Evolutionary conservation across 2,888 invertebrate species (phyloP).

Genomic region (Cephus sareptanus): DNA sequence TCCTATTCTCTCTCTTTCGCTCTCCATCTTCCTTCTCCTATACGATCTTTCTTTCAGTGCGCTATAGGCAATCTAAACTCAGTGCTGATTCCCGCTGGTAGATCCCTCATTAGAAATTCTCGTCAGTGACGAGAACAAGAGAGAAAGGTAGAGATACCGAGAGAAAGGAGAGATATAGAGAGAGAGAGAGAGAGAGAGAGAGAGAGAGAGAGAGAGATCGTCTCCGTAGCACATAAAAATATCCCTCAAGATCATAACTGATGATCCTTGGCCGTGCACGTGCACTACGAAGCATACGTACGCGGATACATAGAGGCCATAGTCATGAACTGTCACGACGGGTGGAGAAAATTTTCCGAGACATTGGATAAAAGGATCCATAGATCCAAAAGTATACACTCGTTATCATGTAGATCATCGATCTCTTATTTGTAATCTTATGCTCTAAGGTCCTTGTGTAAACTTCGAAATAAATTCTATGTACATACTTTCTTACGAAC

Average conservation of each 20-base stretch:
- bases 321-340: background rate
- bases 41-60: background rate
- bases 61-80: background rate
- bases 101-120: conserved; percentile 7
- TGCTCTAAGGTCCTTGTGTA: too few relatives aligned
- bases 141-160: background rate
- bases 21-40: background rate
- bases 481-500: background rate
- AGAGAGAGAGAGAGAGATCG: background rate
- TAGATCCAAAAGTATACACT: background rate
- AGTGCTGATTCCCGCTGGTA: background rate
- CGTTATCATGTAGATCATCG: background rate
- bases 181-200: background rate
- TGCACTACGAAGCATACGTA: background rate
- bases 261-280: conserved; percentile 6
- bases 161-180: background rate
- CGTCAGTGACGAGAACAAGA: background rate
- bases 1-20: background rate
- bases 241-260: background rate
- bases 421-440: background rate
- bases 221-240: background rate
- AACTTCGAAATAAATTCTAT: background rate
- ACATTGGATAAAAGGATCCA: background rate
- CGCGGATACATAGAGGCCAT: background rate
- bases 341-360: background rate